Percentiles rank a stretch among this genome's conserved stretches.
These are phyloP conservation scores for Spea hammondii DNA, from an alignment of 2,797 vertebrate genomes.

Conservation along the genomic window DNA sequence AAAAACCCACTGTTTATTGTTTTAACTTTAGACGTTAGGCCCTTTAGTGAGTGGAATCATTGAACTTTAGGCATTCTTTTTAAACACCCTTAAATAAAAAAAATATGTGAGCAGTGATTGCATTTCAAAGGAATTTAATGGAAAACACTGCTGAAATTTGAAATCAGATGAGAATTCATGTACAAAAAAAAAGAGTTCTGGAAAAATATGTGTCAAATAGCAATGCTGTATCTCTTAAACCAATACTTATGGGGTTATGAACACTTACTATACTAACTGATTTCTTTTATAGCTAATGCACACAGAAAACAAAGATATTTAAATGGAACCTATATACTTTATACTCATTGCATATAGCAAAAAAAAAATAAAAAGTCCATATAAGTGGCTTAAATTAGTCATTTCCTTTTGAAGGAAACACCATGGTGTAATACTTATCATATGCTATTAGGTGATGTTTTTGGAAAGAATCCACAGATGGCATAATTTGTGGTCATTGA, in stretches of 20 bases:
- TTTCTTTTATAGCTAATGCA: conserved; percentile 3
- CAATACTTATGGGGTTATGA: neutral
- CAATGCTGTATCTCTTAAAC: neutral
- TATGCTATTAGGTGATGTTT: conserved; percentile 31
- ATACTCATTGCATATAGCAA: neutral
- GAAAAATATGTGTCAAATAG: conserved; percentile 10
- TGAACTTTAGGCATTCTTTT: conserved; percentile 38
- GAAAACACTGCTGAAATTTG: conserved; percentile 18
- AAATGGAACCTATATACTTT: neutral
- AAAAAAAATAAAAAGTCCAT: conserved; percentile 17
- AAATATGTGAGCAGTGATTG: conserved; percentile 46
- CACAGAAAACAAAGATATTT: neutral
- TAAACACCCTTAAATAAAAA: conserved; percentile 2
- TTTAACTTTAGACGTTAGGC: conserved; percentile 44
- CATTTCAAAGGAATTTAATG: conserved; percentile 35
- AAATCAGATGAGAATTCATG: conserved; percentile 2
- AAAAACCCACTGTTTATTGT: conserved; percentile 44
- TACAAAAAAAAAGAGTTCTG: neutral
- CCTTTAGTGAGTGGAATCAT: conserved; percentile 26
- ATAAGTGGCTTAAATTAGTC: conserved; percentile 25
- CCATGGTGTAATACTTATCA: conserved; percentile 23
- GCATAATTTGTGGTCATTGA: neutral
- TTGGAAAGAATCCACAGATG: neutral
- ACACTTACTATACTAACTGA: neutral
- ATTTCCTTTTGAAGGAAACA: conserved; percentile 35